Conservation (phyloP, 2,797 vertebrate genomes). For the Pteropus rufus region DNA sequence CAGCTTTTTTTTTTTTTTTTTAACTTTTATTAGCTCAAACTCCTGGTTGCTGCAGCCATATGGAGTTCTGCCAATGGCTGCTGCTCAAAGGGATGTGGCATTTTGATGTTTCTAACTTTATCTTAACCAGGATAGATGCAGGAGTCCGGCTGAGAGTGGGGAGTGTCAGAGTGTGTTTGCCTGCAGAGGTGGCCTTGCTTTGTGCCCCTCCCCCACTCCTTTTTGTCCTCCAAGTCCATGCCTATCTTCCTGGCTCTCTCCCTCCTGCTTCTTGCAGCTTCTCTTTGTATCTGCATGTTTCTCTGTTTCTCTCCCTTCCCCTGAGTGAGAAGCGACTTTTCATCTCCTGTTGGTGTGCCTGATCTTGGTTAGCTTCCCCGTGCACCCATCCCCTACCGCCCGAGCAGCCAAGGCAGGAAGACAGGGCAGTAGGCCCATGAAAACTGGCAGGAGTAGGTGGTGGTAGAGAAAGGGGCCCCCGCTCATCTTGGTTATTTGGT, state of each 20-base stretch:
- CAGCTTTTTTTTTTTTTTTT: conserved; percentile 23
- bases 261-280: neutral
- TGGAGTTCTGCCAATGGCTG: conserved; percentile 52
- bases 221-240: neutral
- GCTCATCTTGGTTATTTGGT: neutral
- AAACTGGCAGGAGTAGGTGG: neutral
- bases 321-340: neutral
- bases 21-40: conserved; percentile 64
- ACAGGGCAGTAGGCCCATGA: neutral
- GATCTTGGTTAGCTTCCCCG: neutral
- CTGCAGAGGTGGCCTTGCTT: neutral
- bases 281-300: neutral
- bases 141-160: neutral
- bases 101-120: conserved; percentile 63
- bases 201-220: neutral
- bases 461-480: neutral
- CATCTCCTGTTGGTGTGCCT: neutral
- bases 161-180: neutral
- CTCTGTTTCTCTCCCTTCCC: neutral
- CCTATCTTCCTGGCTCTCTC: neutral
- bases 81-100: conserved; percentile 52
- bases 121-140: neutral
- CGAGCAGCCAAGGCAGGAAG: neutral
- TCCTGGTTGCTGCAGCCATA: conserved; percentile 59
- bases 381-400: neutral